A percentile compares a stretch with the other conserved stretches of the same genome.
phyloP scores from a whole-genome alignment of 2,888 invertebrate species.

The Perizoma affinitatum region DNA sequence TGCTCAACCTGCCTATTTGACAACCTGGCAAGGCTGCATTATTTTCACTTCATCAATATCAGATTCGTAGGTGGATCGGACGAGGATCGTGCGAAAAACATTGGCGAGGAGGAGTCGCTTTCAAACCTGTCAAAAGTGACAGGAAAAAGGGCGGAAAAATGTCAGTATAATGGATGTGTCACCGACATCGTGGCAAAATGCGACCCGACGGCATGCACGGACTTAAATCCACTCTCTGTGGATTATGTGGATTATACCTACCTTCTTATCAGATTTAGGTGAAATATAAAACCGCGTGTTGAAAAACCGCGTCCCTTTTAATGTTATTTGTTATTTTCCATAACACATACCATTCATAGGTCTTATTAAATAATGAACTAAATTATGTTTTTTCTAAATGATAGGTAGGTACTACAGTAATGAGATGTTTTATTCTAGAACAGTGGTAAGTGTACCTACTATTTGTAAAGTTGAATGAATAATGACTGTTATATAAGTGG shows the following conservation, averaged over 20 bases:
- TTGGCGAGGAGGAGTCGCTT: conserved; percentile 77
- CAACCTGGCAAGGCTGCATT: conserved; percentile 28
- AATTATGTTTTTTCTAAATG: too few species aligned
- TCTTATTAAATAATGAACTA: too few species aligned
- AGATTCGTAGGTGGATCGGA: conserved; percentile 52
- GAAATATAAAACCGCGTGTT: conserved; percentile 46
- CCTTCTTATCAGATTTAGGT: conserved; percentile 57
- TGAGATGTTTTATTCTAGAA: too few species aligned
- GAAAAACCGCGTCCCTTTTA: too few species aligned
- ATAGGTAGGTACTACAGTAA: too few species aligned
- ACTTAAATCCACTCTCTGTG: conserved; percentile 65
- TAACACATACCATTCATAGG: too few species aligned
- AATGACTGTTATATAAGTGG: not conserved
- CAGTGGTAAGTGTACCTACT: too few species aligned
- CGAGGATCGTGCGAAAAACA: conserved; percentile 68
- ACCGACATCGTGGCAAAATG: conserved; percentile 73
- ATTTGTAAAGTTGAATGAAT: not conserved
- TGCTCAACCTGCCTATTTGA: conserved; percentile 19
- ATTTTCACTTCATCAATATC: conserved; percentile 51
- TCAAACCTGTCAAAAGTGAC: conserved; percentile 82
- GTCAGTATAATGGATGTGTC: conserved; percentile 83
- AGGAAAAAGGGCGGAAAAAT: conserved; percentile 81
- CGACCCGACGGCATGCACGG: conserved; percentile 69
- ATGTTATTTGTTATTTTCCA: too few species aligned
- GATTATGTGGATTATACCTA: conserved; percentile 59